These are phyloP conservation scores for Pangasianodon gigas DNA, from an alignment of 2,113 vertebrate genomes.

Conservation along the genomic window DNA sequence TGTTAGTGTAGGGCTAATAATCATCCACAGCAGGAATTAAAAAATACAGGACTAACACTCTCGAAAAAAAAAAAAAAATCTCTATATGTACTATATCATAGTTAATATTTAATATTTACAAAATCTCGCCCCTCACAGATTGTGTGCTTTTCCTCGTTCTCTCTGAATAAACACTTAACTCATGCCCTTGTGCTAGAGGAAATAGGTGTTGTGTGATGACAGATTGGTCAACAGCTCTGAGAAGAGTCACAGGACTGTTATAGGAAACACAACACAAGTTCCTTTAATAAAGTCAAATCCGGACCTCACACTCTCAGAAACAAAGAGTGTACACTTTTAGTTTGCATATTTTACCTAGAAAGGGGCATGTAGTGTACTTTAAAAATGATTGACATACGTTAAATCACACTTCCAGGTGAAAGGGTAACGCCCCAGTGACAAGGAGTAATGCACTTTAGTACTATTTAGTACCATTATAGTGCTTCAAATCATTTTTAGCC, in stretches of 20 bases:
- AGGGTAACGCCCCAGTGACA: background rate
- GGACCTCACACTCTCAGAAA: background rate
- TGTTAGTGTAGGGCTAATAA: background rate
- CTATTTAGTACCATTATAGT: background rate
- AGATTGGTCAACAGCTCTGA: background rate
- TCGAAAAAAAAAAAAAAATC: too few relatives aligned
- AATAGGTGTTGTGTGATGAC: conserved; percentile 9
- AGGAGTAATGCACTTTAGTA: too few relatives aligned
- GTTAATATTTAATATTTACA: background rate
- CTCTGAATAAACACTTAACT: background rate
- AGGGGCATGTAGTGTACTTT: background rate
- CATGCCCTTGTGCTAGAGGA: background rate
- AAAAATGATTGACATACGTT: background rate
- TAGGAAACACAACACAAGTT: background rate
- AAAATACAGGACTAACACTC: background rate
- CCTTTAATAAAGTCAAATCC: background rate
- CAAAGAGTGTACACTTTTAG: background rate
- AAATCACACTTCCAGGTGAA: background rate
- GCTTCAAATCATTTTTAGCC: background rate
- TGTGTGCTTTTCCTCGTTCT: background rate
- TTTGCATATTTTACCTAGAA: background rate
- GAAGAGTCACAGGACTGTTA: conserved; percentile 6
- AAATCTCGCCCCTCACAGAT: background rate
- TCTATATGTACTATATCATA: background rate
- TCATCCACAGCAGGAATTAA: background rate